Conservation (phyloP, 2,113 vertebrate species). For the Myrmecophaga tridactyla region DNA sequence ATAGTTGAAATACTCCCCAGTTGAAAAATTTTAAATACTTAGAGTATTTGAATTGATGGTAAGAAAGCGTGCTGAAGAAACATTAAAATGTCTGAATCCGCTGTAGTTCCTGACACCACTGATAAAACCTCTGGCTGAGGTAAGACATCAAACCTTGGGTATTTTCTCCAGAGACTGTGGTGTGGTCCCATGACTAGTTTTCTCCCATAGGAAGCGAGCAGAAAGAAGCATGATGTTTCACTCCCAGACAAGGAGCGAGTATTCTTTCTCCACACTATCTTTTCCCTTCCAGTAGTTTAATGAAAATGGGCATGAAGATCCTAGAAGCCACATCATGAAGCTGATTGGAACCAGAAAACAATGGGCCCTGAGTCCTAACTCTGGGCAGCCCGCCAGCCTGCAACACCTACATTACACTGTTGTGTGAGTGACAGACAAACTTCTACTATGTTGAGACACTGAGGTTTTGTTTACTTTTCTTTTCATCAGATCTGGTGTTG, state of each 20-base stretch:
- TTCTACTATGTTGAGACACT: background rate
- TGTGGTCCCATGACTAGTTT: background rate
- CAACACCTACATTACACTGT: background rate
- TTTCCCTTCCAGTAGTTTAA: background rate
- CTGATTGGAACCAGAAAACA: background rate
- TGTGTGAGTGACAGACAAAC: background rate
- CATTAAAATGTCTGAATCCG: background rate
- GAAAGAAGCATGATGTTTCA: background rate
- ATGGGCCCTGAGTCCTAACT: background rate
- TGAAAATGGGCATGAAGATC: background rate
- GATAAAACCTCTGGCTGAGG: background rate
- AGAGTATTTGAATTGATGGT: background rate
- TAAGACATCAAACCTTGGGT: background rate
- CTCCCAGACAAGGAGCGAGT: background rate
- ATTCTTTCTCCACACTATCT: background rate
- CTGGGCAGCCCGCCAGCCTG: background rate
- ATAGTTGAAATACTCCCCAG: background rate
- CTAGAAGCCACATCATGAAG: background rate
- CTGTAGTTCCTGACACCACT: background rate
- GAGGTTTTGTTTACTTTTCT: background rate
- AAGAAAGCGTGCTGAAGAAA: background rate
- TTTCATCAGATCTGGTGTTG: background rate
- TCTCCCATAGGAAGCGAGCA: background rate
- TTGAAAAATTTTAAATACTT: background rate
- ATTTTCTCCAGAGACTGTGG: background rate